These are phyloP conservation scores for Lepus timidus DNA, from an alignment of 2,113 vertebrate genomes.

Conservation along the genomic window DNA sequence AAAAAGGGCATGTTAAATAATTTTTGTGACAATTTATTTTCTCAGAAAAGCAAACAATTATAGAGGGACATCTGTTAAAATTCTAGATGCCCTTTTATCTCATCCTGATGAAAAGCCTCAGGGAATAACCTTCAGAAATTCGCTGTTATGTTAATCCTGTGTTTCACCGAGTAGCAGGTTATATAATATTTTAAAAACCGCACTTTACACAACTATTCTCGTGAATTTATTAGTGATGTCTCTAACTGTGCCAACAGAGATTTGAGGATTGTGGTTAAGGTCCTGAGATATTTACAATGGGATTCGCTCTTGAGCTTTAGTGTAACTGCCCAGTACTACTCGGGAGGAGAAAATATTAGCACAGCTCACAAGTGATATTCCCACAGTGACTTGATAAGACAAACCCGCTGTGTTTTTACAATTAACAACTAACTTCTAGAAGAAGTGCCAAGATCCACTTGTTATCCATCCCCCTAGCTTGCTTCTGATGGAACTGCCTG, in stretches of 20 bases:
- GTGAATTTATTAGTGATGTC: not conserved
- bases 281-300: not conserved
- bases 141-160: not conserved
- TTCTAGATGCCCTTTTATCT: not conserved
- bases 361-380: conserved; percentile 18
- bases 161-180: not conserved
- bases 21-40: not conserved
- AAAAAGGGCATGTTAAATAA: conserved; percentile 42
- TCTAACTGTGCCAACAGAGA: not conserved
- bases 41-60: not conserved
- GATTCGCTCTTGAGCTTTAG: conserved; percentile 41
- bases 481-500: conserved; percentile 53
- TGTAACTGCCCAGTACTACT: not conserved
- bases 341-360: conserved; percentile 46
- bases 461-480: conserved; percentile 61
- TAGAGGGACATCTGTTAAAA: not conserved
- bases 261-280: not conserved
- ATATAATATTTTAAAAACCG: not conserved
- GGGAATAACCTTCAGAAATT: not conserved
- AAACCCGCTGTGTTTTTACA: conserved; percentile 44
- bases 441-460: conserved; percentile 50
- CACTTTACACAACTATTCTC: conserved; percentile 28
- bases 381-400: conserved; percentile 31
- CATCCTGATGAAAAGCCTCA: not conserved
- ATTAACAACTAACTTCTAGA: conserved; percentile 47